Percentiles rank a stretch among this genome's conserved stretches.
phyloP scores from a whole-genome alignment of 1,140 invertebrate genomes.

The Meteorus sp. region DNA sequence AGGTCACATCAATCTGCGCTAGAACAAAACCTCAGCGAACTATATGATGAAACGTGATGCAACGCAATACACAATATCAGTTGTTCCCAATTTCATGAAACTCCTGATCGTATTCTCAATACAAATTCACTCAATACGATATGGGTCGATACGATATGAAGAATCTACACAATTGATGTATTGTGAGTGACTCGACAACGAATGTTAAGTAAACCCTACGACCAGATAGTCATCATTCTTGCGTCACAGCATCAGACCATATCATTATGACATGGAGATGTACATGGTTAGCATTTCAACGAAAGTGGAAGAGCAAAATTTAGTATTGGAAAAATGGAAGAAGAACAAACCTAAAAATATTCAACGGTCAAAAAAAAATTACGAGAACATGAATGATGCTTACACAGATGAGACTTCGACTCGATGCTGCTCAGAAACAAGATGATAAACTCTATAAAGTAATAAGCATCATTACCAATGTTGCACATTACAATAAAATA shows the following conservation, averaged over 20 bases:
- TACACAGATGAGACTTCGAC: not conserved
- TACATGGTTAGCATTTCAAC: no score
- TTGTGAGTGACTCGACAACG: no score
- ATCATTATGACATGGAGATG: no score
- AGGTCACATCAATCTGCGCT: slow-evolving; percentile 27
- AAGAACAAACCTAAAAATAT: no score
- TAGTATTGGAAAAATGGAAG: no score
- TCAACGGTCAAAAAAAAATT: no score
- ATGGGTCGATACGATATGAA: not conserved
- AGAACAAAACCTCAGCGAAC: slow-evolving; percentile 20
- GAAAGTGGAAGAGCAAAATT: no score
- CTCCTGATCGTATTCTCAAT: not conserved
- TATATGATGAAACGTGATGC: slow-evolving; percentile 28
- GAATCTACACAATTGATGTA: not conserved
- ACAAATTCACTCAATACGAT: not conserved
- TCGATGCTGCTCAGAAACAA: not conserved
- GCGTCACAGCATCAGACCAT: no score
- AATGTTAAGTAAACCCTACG: no score
- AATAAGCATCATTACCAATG: not conserved
- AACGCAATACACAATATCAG: slow-evolving; percentile 2
- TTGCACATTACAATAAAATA: slow-evolving; percentile 3
- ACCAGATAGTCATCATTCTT: no score
- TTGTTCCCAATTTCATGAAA: slow-evolving; percentile 13
- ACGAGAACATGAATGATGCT: no score
- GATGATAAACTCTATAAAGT: slow-evolving; percentile 1